Base-by-base conservation (phyloP, 2,888 invertebrate genomes). In the Eubasilissa splendida region DNA sequence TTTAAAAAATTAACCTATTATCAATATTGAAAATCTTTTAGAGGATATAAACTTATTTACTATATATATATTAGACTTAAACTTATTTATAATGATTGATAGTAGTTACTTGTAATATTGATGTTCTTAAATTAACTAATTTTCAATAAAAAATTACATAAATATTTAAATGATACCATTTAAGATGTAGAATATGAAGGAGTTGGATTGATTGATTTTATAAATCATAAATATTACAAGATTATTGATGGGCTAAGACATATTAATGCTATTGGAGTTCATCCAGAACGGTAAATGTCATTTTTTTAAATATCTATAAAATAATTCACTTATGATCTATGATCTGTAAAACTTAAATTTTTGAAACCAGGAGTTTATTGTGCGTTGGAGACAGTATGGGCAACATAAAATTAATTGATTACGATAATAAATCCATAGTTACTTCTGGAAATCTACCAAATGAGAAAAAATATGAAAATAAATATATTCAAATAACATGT, bases 361-460 rank as follows among this genome's bases (percentile, higher is more conserved):
- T 73, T 73, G 12, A n/a, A n/a, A 73, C 11, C 84, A 92, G 92
- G 83, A 86, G 88, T 0, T 87, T 89, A 31, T 75, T 91, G 1
- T 88, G 90, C 84, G 85, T 92, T 52, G 92, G 91, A 22, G 92
- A 89, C 84, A 85, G 85, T 0, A 88, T 90, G 83, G 92, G 92
- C 0, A 85, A 85, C 1, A 83, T 92, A 7, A 88, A 89, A 83
- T 84, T 91, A 76, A 86, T 88, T 79, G 88, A 92, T 84, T 92
- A 88, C 84, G 82, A 87, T 0, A 86, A 84, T 4, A 85, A 86
- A 54, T 84, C 85, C 80, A 77, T 86, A 73, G 82, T 87, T 3
- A 71, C 82, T 22, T 84, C 84, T 56, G 68, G 58, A 50, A 68
- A 63, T 52, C 70, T 85, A 14, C 84, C 85, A 5, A 70, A 80